Evolutionary conservation across 92 coral and sea anemone genomes (phyloP), one percentile per base, ranked within the genome.

Genomic region (Phenganax stokvisi): DNA sequence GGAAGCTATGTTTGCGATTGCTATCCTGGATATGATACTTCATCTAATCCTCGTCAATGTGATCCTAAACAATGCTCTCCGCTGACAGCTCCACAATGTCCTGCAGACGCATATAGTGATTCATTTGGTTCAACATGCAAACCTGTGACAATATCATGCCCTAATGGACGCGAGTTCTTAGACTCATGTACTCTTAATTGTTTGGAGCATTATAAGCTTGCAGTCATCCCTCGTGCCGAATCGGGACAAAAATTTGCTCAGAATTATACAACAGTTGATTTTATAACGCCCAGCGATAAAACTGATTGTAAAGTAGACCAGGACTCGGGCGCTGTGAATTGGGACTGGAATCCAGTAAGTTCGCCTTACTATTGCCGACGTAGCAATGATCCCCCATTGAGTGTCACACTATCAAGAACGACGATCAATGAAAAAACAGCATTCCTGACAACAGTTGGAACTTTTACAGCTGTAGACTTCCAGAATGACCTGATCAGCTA

Each of bases 1-100:
- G 98, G 98, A 10, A 88, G 90, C 10, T 93, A 83, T 71, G 6
- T 51, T 2, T 93, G 98, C 63, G 77, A 85, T 15, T 93, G 98
- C 31, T 72, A 83, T 15, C 55, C 55, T 12, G 98, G 98, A 0
- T 91, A 79, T 58, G 30, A 65, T 59, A 81, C 75, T 2, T 71
- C 71, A 11, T 81, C 87, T 12, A 85, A 89, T 56, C 20, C 15
- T 27, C 89, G 37, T 51, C 71, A 72, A 10, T 93, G 98, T 57
- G 72, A n/a, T 2, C 89, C 92, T 0, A 71, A 65, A 64, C 89
- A 89, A 17, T 93, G 98, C 73, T 84, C 84, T 12, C 74, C 71
- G 70, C 86, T 87, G 64, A 76, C 92, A 12, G 16, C 82, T 57
- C 74, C 62, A 27, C 85, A 55, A 5, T 93, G 98, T 62, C 98